Evolutionary conservation across 1,140 invertebrate genomes (phyloP), one percentile per base, ranked within the genome.

Genomic region (Bombus waltoni): DNA sequence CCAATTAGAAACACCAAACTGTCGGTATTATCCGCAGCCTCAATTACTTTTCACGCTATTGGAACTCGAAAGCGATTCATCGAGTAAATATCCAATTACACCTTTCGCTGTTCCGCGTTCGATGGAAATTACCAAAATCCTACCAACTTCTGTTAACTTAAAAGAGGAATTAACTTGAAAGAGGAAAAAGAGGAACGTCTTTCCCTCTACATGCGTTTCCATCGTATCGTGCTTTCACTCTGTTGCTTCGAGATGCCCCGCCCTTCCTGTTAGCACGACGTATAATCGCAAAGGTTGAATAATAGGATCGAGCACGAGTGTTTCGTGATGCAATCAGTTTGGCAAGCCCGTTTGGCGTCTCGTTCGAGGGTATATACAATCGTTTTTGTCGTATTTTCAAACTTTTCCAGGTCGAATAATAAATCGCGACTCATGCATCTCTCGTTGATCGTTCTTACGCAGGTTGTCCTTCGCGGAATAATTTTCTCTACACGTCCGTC

Each of bases 181-280:
- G 22, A 53, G 8, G 18, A 53, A 53, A 53, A 18, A 40, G 38
- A 40, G 10, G n/a, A 77, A 28, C 47, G 38, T 28, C 13, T 42
- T 18, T 40, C 9, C 8, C 22, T 40, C 5, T 9, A 38, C 38
- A 25, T 38, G n/a, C 40, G 32, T 42, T 83, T 28, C 1, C 44
- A 71, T 59, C 28, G 74, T 22, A 25, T 42, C 57, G 25, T 85
- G 57, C 83, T 85, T 85, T 74, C 83, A 85, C 70, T 85, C n/a
- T 4, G 59, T 9, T 44, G 3, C 15, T 42, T 35, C 47, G 62
- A 42, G 47, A 66, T 62, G 68, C 83, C 59, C 42, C 77, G 44
- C 70, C 66, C 57, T 85, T 73, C 28, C 25, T 32, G 66, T 47
- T 71, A 79, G 57, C 74, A 13, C 71, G 42, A 40, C 13, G 62